These are phyloP conservation scores for Ptychoptera contaminata DNA, from an alignment of 2,888 invertebrate genomes.

Conservation along the genomic window DNA sequence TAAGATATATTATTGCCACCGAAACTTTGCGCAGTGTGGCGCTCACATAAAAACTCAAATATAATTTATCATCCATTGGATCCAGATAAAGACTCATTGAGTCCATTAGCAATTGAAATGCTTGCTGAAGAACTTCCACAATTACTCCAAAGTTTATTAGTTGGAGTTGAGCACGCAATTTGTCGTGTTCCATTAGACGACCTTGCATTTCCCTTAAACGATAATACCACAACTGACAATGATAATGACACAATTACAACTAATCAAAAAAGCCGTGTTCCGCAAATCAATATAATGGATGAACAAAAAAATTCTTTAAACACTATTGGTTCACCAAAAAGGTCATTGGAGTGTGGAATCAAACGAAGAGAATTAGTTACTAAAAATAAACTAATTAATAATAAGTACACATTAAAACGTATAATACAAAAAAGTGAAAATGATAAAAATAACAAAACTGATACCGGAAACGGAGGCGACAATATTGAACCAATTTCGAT, in stretches of 20 bases:
- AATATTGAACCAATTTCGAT: constrained; percentile 20
- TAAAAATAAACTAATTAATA: constrained; percentile 29
- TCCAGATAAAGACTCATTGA: constrained; percentile 21
- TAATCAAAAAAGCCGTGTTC: constrained; percentile 20
- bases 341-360: constrained; percentile 28
- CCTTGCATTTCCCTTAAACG: constrained; percentile 41
- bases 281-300: constrained; percentile 19
- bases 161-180: constrained; percentile 52
- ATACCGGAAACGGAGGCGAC: background rate
- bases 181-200: constrained; percentile 50
- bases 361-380: constrained; percentile 32
- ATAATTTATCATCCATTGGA: constrained; percentile 23
- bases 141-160: constrained; percentile 45
- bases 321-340: constrained; percentile 22
- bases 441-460: background rate
- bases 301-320: constrained; percentile 10
- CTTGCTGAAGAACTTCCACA: constrained; percentile 39
- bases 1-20: constrained; percentile 6
- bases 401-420: constrained; percentile 28
- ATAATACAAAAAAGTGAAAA: constrained; percentile 10
- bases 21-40: constrained; percentile 26
- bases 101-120: constrained; percentile 28
- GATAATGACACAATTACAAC: constrained; percentile 7
- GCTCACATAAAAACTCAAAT: constrained; percentile 16
- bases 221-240: constrained; percentile 19